A percentile compares a stretch with the other conserved stretches of the same genome.
phyloP scores from a whole-genome alignment of 2,888 invertebrate species.

The Diachrysia chrysitis region DNA sequence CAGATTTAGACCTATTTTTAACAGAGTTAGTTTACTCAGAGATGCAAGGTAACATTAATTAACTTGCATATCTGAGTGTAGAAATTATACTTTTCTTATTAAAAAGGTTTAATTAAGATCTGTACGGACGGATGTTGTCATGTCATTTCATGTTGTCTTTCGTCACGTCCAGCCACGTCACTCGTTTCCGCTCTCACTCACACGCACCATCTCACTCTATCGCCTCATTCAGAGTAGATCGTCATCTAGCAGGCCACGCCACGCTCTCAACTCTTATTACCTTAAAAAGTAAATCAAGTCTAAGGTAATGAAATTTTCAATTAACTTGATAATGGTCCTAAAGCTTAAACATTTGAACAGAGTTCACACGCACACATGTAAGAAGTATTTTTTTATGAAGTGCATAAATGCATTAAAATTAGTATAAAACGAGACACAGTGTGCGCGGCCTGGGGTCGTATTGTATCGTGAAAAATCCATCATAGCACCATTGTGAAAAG shows the following conservation, averaged over 20 bases:
- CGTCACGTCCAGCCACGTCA: conserved; percentile 84
- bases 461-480: neutral
- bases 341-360: neutral
- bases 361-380: neutral
- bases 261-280: conserved; percentile 59
- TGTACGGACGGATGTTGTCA: conserved; percentile 58
- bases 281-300: neutral
- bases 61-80: neutral
- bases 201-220: conserved; percentile 87
- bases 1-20: conserved; percentile 41
- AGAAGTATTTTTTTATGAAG: neutral
- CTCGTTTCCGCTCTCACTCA: conserved; percentile 87
- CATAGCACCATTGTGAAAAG: neutral
- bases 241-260: conserved; percentile 66
- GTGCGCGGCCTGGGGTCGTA: neutral
- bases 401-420: neutral
- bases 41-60: neutral
- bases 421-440: neutral
- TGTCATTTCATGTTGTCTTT: conserved; percentile 76
- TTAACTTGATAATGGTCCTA: neutral
- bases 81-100: neutral
- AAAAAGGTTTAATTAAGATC: conserved; percentile 30
- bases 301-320: neutral
- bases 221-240: conserved; percentile 82
- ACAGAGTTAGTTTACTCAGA: neutral